Evolutionary conservation across 2,888 invertebrate species (phyloP).

Genomic region (Candidula unifasciata): DNA sequence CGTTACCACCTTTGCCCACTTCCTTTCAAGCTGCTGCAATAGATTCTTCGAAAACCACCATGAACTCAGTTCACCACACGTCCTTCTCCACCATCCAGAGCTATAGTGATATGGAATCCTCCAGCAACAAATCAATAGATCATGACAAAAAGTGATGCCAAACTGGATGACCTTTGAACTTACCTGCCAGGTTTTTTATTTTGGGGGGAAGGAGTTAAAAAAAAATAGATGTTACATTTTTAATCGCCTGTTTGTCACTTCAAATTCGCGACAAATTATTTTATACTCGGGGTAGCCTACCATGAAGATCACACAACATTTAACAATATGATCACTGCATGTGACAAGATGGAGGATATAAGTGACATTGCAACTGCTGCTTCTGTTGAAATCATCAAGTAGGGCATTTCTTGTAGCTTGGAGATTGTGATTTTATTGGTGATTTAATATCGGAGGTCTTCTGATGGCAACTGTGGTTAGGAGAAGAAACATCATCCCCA

Average conservation of each 20-base stretch:
- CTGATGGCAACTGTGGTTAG: no score
- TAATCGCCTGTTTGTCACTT: background rate
- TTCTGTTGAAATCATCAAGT: background rate
- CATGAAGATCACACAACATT: background rate
- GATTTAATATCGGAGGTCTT: background rate
- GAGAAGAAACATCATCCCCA: no score
- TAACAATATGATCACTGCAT: background rate
- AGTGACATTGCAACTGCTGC: background rate
- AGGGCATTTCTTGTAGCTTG: no score
- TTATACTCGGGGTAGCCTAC: no score
- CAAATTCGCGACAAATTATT: background rate
- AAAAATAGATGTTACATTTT: background rate
- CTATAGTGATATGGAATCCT: background rate
- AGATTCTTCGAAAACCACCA: background rate
- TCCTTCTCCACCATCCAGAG: constrained; percentile 7
- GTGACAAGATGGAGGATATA: background rate
- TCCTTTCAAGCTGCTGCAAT: constrained; percentile 33
- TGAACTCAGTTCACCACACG: constrained; percentile 31
- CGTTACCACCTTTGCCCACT: background rate
- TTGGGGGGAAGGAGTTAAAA: no score
- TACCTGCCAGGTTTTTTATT: background rate
- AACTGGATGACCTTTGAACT: constrained; percentile 1
- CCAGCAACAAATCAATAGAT: background rate
- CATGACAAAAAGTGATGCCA: constrained; percentile 44
- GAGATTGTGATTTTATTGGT: background rate